These are phyloP conservation scores for Tragelaphus eurycerus DNA, from an alignment of 2,797 vertebrate species.

Conservation along the genomic window DNA sequence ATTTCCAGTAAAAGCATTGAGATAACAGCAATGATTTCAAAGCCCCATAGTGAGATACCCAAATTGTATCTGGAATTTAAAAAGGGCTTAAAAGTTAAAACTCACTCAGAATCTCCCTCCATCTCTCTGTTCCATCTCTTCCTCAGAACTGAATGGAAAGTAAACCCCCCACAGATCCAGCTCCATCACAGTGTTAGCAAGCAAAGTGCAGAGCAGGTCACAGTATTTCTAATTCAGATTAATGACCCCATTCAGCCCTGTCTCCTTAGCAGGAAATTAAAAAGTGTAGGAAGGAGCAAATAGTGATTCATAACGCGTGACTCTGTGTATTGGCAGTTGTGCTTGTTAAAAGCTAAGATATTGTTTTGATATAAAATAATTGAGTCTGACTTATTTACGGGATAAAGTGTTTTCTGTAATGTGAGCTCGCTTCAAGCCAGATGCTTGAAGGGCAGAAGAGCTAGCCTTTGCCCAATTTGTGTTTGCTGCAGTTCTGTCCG, in stretches of 20 bases:
- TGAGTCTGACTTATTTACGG: slow-evolving; percentile 78
- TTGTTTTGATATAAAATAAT: slow-evolving; percentile 83
- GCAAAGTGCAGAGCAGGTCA: slow-evolving; percentile 79
- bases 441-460: neutral
- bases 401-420: neutral
- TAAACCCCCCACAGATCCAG: slow-evolving; percentile 4
- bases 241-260: slow-evolving; percentile 81
- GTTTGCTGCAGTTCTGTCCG: neutral
- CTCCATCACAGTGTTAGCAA: slow-evolving; percentile 66
- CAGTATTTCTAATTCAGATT: slow-evolving; percentile 85
- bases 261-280: slow-evolving; percentile 86
- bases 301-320: slow-evolving; percentile 77
- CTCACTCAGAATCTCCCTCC: neutral
- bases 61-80: neutral
- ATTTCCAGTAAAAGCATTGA: neutral
- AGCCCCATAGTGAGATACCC: neutral
- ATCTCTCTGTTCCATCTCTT: neutral
- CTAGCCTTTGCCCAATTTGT: neutral
- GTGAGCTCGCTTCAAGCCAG: slow-evolving; percentile 16
- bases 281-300: slow-evolving; percentile 79
- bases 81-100: neutral
- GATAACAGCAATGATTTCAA: slow-evolving; percentile 1
- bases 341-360: slow-evolving; percentile 82
- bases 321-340: slow-evolving; percentile 80
- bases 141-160: neutral